Evolutionary conservation across 2,113 vertebrate species (phyloP).

Genomic region (Philantomba maxwellii): DNA sequence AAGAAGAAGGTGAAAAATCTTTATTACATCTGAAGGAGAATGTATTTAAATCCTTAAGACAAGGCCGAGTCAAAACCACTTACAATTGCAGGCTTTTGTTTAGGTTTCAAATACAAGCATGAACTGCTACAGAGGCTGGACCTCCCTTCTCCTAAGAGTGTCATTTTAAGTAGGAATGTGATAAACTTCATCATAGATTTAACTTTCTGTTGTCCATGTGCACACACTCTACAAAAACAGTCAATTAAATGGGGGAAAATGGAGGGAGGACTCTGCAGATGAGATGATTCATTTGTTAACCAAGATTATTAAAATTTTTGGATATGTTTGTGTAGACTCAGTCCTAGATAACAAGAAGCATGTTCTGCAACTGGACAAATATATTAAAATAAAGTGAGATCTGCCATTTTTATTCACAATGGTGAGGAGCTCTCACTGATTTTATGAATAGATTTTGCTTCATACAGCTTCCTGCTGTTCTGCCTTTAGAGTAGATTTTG

Average conservation of each 20-base stretch:
- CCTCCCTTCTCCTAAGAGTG: neutral
- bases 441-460: neutral
- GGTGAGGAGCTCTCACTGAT: neutral
- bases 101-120: neutral
- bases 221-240: neutral
- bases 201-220: neutral
- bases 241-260: neutral
- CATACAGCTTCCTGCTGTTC: neutral
- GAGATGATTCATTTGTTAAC: neutral
- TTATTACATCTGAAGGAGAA: neutral
- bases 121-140: neutral
- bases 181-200: neutral
- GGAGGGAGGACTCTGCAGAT: neutral
- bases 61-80: constrained; percentile 23
- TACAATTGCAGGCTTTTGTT: neutral
- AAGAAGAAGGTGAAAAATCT: neutral
- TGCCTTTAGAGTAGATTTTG: constrained; percentile 59
- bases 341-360: neutral
- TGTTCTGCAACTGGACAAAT: neutral
- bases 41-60: neutral
- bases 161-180: neutral
- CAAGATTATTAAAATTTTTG: neutral
- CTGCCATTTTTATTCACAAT: neutral
- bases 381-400: neutral
- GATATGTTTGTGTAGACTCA: neutral